Evolutionary conservation across 2,113 vertebrate genomes (phyloP).

Genomic region (Archilochus colubris): DNA sequence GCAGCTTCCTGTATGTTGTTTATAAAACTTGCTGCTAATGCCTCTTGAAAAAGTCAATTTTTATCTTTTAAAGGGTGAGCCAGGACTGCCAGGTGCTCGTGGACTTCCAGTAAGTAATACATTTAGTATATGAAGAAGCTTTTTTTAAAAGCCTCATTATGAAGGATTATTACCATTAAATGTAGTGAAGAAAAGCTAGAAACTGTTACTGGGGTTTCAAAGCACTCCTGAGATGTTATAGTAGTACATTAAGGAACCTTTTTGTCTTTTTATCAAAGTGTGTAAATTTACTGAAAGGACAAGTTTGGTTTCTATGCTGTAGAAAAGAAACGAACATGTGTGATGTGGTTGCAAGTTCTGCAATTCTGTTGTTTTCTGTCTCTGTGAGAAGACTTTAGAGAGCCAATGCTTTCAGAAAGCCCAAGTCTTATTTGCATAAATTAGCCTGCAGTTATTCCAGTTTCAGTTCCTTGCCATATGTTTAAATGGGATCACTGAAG

Average conservation of each 20-base stretch:
- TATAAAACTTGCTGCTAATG: neutral
- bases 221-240: neutral
- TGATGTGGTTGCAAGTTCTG: neutral
- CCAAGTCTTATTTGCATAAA: neutral
- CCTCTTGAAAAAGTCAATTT: neutral
- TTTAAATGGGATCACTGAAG: neutral
- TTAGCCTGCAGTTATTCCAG: neutral
- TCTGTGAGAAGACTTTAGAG: neutral
- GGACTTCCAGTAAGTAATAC: conserved; percentile 88
- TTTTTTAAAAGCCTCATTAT: neutral
- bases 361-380: neutral
- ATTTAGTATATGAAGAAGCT: neutral
- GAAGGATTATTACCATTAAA: neutral
- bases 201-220: neutral
- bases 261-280: neutral
- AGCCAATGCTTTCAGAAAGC: neutral
- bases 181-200: neutral
- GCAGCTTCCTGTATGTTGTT: neutral
- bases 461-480: neutral
- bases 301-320: neutral
- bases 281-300: neutral
- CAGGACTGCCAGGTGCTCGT: conserved; percentile 87
- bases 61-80: conserved; percentile 86
- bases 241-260: neutral
- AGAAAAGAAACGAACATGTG: neutral